Percentiles rank a stretch among this genome's conserved stretches.
Evolutionary conservation across 2,888 invertebrate genomes (phyloP).

Genomic region (Lamellibrachia satsuma): DNA sequence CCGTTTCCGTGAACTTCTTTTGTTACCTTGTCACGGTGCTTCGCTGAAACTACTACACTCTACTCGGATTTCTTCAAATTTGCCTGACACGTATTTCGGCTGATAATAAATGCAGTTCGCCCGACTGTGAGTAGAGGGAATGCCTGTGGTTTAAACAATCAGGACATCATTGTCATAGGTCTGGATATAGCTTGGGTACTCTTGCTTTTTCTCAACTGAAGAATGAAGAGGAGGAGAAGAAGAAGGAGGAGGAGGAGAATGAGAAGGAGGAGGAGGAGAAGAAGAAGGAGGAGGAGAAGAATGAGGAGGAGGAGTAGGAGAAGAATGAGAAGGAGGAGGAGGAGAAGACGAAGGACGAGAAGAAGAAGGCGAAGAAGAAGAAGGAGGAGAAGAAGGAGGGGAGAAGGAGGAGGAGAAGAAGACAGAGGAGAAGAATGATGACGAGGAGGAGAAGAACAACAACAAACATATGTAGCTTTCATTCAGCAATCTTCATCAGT

Average conservation of each 20-base stretch:
- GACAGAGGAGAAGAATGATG: background rate
- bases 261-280: background rate
- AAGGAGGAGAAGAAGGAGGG: background rate
- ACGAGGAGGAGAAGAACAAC: constrained; percentile 18
- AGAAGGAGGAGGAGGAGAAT: background rate
- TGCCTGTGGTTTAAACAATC: too few relatives aligned
- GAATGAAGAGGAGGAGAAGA: background rate
- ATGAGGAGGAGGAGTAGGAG: background rate
- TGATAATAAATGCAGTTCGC: too few relatives aligned
- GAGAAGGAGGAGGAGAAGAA: constrained; percentile 18
- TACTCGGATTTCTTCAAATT: too few relatives aligned
- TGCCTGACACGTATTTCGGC: too few relatives aligned
- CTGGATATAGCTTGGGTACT: background rate
- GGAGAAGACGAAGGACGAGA: background rate
- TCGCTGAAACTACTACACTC: too few relatives aligned
- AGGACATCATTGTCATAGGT: too few relatives aligned
- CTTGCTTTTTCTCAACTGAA: background rate
- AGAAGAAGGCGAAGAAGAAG: background rate
- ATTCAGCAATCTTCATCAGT: too few relatives aligned
- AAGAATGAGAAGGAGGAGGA: constrained; percentile 11
- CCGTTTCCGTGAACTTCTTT: too few relatives aligned
- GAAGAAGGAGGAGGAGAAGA: background rate
- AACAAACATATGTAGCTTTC: background rate
- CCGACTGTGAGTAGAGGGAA: too few relatives aligned
- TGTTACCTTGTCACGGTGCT: too few relatives aligned